Evolutionary conservation across 2,888 invertebrate species (phyloP), one percentile per base, ranked within the genome.

Genomic region (Leistus spinibarbis): DNA sequence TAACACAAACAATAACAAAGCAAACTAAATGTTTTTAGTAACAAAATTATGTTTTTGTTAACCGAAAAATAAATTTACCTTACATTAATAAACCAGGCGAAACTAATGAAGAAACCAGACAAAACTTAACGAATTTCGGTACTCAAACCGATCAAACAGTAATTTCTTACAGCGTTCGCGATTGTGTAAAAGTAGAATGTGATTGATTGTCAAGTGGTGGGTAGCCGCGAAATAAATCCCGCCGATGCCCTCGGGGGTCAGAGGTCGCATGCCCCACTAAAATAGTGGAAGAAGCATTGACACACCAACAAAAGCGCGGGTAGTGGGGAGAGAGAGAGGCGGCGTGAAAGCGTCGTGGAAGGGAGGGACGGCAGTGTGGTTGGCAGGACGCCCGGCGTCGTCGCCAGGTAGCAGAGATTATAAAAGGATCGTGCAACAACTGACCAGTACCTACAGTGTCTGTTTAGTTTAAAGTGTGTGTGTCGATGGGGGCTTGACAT

Each of bases 331-430:
- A 7, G 24, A 54, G 65, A 20, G 73, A 70, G 74, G 66, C 62
- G 68, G 54, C 2, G 7, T 67, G n/a, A 16, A 7, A 22, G 63
- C 24, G 22, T 67, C 67, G 76, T 66, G 66, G 68, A 53, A 24
- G 27, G 64, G 68, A 65, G 65, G 77, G 66, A 76, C 70, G 74
- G 77, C 64, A 67, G 77, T 76, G 76, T 78, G 79, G 81, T 80
- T 80, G 82, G 81, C 82, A 80, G 78, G 78, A 79, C 79, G 79
- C 79, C 79, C 79, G 73, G 19, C 80, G 82, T 83, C 83, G 83
- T 86, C 86, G 86, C 87, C 86, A 88, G 87, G 86, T 87, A 86
- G 86, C 88, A 87, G 86, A 87, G 86, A 86, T 88, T 89, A 89
- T 89, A 89, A 89, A 89, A 88, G 86, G 85, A 84, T 85, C 84